phyloP scores from a whole-genome alignment of 1,140 invertebrate genomes.

The Ooceraea biroi region DNA sequence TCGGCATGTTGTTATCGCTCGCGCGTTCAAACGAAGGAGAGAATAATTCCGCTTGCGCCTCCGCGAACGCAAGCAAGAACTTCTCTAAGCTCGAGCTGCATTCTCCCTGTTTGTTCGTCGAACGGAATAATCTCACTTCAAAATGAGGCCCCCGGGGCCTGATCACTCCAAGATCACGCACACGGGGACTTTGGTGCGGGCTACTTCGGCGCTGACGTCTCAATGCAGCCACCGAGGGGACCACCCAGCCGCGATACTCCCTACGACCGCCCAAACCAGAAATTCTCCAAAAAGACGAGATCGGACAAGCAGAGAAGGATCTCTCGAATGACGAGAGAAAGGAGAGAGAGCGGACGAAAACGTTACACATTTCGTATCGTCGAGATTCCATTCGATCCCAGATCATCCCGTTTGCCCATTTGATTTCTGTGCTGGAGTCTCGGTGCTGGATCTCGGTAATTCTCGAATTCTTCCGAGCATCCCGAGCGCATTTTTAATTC shows the following conservation, averaged over 20 bases:
- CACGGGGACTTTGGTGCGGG: slow-evolving; percentile 55
- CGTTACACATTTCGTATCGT: no score
- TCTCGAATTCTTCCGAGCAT: no score
- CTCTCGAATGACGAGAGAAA: slow-evolving; percentile 24
- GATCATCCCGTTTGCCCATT: no score
- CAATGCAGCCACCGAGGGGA: slow-evolving; percentile 76
- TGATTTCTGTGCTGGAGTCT: no score
- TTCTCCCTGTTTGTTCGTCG: slow-evolving; percentile 6
- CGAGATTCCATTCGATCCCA: no score
- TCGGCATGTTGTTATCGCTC: slow-evolving; percentile 12
- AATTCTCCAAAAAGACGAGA: slow-evolving; percentile 68
- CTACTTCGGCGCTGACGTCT: slow-evolving; percentile 76
- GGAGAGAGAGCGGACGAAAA: slow-evolving; percentile 1
- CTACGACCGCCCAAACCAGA: slow-evolving; percentile 75
- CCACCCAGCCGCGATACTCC: slow-evolving; percentile 75
- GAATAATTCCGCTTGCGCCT: slow-evolving; percentile 13
- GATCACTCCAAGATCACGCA: slow-evolving; percentile 62
- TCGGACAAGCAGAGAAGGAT: slow-evolving; percentile 9
- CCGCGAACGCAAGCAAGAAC: slow-evolving; percentile 6
- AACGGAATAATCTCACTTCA: slow-evolving; percentile 31
- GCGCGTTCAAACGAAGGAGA: slow-evolving; percentile 5
- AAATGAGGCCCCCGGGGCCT: slow-evolving; percentile 6
- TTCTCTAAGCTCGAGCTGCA: background rate
- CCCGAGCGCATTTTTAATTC: slow-evolving; percentile 64
- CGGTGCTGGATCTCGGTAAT: no score